phyloP scores from a whole-genome alignment of 2,113 vertebrate genomes.

The Xiphorhynchus elegans region DNA sequence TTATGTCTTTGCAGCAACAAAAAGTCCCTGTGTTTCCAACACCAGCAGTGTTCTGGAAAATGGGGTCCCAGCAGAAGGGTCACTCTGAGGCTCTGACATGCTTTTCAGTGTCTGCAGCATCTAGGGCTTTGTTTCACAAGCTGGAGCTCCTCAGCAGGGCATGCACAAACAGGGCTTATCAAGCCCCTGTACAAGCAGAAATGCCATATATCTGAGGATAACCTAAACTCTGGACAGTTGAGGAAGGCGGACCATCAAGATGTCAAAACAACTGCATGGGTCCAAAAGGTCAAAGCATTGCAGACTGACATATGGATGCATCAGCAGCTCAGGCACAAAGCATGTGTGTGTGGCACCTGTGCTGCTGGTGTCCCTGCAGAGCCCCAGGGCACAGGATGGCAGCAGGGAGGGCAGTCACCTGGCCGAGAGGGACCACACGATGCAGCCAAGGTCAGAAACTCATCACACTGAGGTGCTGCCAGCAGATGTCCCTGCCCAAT shows the following conservation, averaged over 20 bases:
- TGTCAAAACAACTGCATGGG: not conserved
- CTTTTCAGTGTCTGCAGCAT: rapidly evolving
- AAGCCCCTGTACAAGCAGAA: not conserved
- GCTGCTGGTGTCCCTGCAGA: not conserved
- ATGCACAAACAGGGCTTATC: not conserved
- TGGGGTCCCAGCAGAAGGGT: rapidly evolving
- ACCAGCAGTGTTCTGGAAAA: not conserved
- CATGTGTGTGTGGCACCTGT: rapidly evolving
- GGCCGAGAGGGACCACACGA: rapidly evolving
- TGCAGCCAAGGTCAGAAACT: not conserved
- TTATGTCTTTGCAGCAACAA: not conserved
- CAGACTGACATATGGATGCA: rapidly evolving
- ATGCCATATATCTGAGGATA: not conserved
- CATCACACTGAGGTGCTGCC: rapidly evolving
- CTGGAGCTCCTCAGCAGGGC: not conserved
- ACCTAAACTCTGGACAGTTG: not conserved
- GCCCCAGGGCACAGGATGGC: rapidly evolving
- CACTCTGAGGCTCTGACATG: rapidly evolving
- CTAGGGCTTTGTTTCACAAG: not conserved
- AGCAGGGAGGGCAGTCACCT: not conserved
- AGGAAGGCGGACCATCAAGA: not conserved
- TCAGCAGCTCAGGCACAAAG: not conserved
- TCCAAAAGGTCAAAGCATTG: not conserved
- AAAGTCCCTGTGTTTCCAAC: not conserved
- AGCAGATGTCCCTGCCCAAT: not conserved